Evolutionary conservation across 2,888 invertebrate genomes (phyloP).

Genomic region (Luperina nickerlii): DNA sequence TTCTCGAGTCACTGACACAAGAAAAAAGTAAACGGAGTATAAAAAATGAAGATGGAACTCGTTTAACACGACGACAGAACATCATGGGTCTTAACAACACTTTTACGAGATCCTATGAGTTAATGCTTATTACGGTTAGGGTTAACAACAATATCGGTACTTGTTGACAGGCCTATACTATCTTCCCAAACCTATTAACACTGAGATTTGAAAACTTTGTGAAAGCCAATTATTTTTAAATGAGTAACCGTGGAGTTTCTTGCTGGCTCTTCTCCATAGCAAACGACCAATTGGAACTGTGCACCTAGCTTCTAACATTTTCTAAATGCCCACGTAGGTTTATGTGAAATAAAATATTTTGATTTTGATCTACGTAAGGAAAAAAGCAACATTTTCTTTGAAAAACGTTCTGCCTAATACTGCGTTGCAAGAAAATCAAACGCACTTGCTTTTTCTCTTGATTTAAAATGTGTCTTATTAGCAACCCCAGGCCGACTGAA

Average conservation of each 20-base stretch:
- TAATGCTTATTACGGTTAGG: background rate
- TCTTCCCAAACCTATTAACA: background rate
- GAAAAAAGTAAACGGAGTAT: constrained; percentile 10
- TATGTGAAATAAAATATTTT: too few relatives aligned
- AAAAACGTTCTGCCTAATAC: background rate
- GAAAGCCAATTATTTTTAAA: background rate
- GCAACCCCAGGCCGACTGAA: constrained; percentile 26
- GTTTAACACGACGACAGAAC: constrained; percentile 16
- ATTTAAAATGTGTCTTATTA: constrained; percentile 6
- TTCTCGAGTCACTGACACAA: constrained; percentile 39
- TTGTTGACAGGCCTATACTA: background rate
- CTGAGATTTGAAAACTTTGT: background rate
- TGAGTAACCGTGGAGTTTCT: background rate
- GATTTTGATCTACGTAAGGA: background rate
- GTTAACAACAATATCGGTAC: background rate
- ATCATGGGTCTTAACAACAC: background rate
- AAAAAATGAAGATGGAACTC: constrained; percentile 36
- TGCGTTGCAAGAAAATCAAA: constrained; percentile 17
- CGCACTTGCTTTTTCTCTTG: background rate
- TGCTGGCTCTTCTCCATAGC: background rate
- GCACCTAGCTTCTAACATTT: background rate
- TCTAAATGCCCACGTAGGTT: background rate
- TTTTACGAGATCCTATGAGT: background rate
- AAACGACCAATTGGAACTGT: background rate
- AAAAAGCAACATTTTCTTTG: background rate